These are phyloP conservation scores for Dreissena rostriformis DNA, from an alignment of 1,140 invertebrate genomes.

Conservation along the genomic window DNA sequence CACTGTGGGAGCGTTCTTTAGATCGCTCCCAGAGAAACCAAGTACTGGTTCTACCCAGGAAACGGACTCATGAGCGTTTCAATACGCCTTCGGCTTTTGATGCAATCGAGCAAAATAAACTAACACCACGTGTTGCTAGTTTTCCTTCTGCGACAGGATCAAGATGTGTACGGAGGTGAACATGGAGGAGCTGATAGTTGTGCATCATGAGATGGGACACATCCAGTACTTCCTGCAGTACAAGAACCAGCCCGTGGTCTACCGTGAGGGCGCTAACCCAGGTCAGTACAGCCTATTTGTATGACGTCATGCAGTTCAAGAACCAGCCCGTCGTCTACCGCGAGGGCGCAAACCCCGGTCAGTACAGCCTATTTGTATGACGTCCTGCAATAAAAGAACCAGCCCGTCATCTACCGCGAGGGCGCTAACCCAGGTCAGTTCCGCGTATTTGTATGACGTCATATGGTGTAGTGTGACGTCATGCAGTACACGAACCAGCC, in stretches of 20 bases:
- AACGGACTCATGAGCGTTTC: no score
- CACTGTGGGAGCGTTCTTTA: no score
- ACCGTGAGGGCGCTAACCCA: constrained; percentile 88
- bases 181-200: constrained; percentile 86
- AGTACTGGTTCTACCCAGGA: no score
- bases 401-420: constrained; percentile 87
- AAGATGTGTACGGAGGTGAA: constrained; percentile 80
- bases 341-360: constrained; percentile 87
- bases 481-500: constrained; percentile 88
- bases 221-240: constrained; percentile 91
- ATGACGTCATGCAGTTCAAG: constrained; percentile 89
- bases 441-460: no score
- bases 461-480: no score
- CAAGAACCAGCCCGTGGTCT: constrained; percentile 85
- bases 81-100: no score
- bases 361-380: no score
- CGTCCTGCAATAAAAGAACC: constrained; percentile 87
- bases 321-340: constrained; percentile 87
- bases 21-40: no score
- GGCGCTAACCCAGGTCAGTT: constrained; percentile 86
- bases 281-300: constrained; percentile 83
- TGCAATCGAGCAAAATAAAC: no score
- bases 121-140: background rate
- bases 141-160: constrained; percentile 67
- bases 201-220: constrained; percentile 92